Evolutionary conservation across 2,888 invertebrate genomes (phyloP), one percentile per base, ranked within the genome.

Genomic region (Mactromeris polynyma): DNA sequence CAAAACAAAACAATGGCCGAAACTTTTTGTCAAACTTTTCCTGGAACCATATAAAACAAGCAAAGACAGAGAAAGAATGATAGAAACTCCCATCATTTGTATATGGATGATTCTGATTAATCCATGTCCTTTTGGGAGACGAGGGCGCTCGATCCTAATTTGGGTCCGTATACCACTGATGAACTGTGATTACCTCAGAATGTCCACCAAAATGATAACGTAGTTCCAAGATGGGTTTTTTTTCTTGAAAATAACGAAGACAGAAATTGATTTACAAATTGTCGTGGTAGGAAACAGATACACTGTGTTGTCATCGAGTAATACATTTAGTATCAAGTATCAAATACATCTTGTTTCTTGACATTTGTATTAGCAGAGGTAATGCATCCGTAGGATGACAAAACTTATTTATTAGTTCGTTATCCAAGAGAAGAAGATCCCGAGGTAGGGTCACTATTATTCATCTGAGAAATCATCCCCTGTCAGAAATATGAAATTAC

Each of bases 251-350:
- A 64, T 64, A 64, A 64, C 58, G 58, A 64, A 64, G 58, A 64
- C 58, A 21, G 26, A 64, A 46, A 64, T 64, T 64, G 58, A 64
- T 73, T 73, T 26, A 36, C 31, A 73, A 73, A 73, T 73, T 33
- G 73, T 73, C 31, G 19, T 73, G 73, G 73, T 33, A 73, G 33
- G 36, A 73, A 73, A 73, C 73, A 73, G 73, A 73, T 73, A 73
- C 58, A 21, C 14, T 26, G 73, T 19, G 26, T 36, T 73, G 36
- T 73, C 73, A 73, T 3, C 33, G 36, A 19, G 17, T 73, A 73
- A 73, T 73, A 73, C 33, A 73, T 73, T 73, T 73, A 73, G 33
- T 73, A 0, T 73, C 73, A 19, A 0, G 73, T 73, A 33, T 64
- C 58, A 73, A 33, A 36, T 73, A 73, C 26, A 36, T 73, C 73